Percentiles rank a stretch among this genome's conserved stretches.
Evolutionary conservation across 2,888 invertebrate species (phyloP).

Genomic region (Pterobdella sp.): DNA sequence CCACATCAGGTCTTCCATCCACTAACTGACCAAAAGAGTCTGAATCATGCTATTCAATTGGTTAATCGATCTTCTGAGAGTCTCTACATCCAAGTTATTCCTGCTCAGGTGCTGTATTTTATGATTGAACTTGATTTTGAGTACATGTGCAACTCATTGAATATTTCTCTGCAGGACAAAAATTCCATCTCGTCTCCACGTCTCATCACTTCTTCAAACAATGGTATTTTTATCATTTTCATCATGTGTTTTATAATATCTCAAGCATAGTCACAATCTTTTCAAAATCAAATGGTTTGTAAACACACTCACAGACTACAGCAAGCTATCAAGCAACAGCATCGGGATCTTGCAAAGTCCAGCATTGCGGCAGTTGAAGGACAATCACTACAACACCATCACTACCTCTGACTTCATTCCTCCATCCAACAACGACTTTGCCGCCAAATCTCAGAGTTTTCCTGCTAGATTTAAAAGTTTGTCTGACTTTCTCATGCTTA

Average conservation of each 20-base stretch:
- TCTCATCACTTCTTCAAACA: background rate
- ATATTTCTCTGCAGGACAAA: background rate
- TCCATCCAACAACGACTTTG: background rate
- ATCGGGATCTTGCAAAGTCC: background rate
- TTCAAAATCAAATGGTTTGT: too few species aligned
- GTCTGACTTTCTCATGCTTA: too few species aligned
- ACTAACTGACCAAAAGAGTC: slow-evolving; percentile 18
- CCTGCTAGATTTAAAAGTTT: background rate
- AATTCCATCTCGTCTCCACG: background rate
- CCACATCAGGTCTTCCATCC: slow-evolving; percentile 14
- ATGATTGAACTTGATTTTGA: background rate
- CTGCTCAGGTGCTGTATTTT: background rate
- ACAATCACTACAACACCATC: background rate
- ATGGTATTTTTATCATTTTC: background rate
- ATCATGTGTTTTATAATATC: too few species aligned
- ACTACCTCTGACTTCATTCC: background rate
- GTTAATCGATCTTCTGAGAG: background rate
- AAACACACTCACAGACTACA: too few species aligned
- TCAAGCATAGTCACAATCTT: too few species aligned
- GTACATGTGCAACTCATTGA: background rate
- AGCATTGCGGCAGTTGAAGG: background rate
- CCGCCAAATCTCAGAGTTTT: background rate
- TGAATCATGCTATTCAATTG: slow-evolving; percentile 19
- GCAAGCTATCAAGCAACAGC: background rate
- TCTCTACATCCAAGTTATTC: slow-evolving; percentile 16